These are phyloP conservation scores for Ligdia adustata DNA, from an alignment of 2,888 invertebrate species.

Conservation along the genomic window DNA sequence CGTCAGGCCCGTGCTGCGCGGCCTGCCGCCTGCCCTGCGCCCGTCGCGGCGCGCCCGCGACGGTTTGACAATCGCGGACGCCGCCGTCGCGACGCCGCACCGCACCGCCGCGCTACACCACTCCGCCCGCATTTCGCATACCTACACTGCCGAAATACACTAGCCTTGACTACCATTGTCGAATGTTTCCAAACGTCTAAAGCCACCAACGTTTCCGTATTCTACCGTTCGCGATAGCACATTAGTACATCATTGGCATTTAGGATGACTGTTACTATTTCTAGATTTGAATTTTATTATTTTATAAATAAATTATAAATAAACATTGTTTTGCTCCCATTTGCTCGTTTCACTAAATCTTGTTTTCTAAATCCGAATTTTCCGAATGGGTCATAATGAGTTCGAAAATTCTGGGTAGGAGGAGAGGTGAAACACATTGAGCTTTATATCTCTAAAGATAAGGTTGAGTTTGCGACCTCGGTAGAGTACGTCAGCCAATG, in stretches of 20 bases:
- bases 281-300: slow-evolving; percentile 9
- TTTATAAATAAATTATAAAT: slow-evolving; percentile 17
- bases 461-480: slow-evolving; percentile 54
- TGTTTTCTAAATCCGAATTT: slow-evolving; percentile 75
- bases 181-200: slow-evolving; percentile 56
- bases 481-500: slow-evolving; percentile 70
- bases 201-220: slow-evolving; percentile 54
- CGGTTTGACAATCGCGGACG: slow-evolving; percentile 28
- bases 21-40: slow-evolving; percentile 44
- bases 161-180: slow-evolving; percentile 68
- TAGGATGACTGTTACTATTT: not conserved
- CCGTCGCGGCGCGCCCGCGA: slow-evolving; percentile 35
- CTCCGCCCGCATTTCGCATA: slow-evolving; percentile 60
- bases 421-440: slow-evolving; percentile 41
- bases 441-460: slow-evolving; percentile 50
- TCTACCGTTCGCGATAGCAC: slow-evolving; percentile 39
- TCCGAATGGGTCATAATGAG: slow-evolving; percentile 74
- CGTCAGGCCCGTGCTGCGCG: slow-evolving; percentile 59
- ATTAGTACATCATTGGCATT: slow-evolving; percentile 22
- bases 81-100: slow-evolving; percentile 32
- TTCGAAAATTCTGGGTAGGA: slow-evolving; percentile 57
- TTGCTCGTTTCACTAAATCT: slow-evolving; percentile 57
- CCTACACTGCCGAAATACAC: slow-evolving; percentile 66
- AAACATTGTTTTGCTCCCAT: slow-evolving; percentile 45
- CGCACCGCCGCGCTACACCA: slow-evolving; percentile 14